These are phyloP conservation scores for Zoanthus sociatus DNA, from an alignment of 92 coral and sea anemone genomes.

Conservation along the genomic window DNA sequence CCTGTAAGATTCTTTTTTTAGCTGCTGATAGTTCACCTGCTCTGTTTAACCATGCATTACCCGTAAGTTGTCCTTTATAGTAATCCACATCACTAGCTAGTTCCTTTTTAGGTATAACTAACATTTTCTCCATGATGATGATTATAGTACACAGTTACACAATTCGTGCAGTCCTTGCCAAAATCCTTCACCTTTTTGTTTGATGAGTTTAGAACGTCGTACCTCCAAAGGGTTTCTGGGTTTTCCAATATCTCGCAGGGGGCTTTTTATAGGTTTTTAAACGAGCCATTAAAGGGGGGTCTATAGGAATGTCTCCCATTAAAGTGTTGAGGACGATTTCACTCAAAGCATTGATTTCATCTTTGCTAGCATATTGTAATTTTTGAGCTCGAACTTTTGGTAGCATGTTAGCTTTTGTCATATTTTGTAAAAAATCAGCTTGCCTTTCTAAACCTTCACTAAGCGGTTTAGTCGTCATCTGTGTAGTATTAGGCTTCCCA, in stretches of 20 bases:
- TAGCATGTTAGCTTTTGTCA: neutral
- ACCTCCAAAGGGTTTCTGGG: neutral
- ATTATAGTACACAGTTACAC: neutral
- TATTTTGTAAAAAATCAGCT: neutral
- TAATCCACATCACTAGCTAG: neutral
- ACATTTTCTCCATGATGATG: slow-evolving; percentile 2
- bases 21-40: neutral
- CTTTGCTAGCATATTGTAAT: neutral
- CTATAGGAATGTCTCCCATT: neutral
- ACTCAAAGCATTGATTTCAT: neutral
- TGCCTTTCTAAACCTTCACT: neutral
- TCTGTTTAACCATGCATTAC: neutral
- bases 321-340: neutral
- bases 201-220: neutral
- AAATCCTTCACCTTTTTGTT: neutral
- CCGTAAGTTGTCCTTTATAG: neutral
- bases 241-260: neutral
- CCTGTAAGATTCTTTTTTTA: neutral
- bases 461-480: too few species aligned
- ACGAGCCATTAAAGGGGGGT: neutral
- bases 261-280: neutral
- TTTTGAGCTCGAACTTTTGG: neutral
- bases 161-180: neutral
- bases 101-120: slow-evolving; percentile 10
- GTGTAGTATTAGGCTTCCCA: too few species aligned